Evolutionary conservation across 2,113 vertebrate species (phyloP).

Genomic region (Typhlomys cinereus): DNA sequence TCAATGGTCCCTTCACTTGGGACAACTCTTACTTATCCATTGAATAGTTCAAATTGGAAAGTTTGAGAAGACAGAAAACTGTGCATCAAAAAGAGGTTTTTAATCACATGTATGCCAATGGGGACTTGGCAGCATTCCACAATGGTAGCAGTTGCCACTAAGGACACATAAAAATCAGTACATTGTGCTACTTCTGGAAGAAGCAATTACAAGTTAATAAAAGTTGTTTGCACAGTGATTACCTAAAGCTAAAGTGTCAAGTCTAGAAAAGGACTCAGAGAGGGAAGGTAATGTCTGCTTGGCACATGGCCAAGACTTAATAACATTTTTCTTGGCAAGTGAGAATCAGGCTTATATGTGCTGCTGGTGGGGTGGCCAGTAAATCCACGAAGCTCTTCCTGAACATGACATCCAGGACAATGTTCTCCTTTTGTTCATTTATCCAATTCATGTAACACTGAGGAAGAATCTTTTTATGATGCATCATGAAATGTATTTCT

Average conservation of each 20-base stretch:
- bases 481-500: neutral
- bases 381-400: constrained; percentile 25
- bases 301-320: constrained; percentile 29
- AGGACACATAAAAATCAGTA: neutral
- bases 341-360: neutral
- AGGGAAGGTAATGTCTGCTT: neutral
- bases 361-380: neutral
- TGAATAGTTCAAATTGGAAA: neutral
- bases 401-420: neutral
- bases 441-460: neutral
- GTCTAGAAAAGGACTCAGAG: neutral
- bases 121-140: constrained; percentile 31
- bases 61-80: neutral
- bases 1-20: neutral
- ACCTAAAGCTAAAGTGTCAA: constrained; percentile 37
- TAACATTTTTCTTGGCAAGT: neutral
- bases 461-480: neutral
- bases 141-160: constrained; percentile 23
- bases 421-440: neutral
- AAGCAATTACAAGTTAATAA: constrained; percentile 50
- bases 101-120: neutral
- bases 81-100: constrained; percentile 45
- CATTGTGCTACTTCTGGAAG: constrained; percentile 9
- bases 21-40: neutral
- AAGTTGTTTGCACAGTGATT: constrained; percentile 63